These are phyloP conservation scores for Larimichthys crocea DNA, from an alignment of 2,113 vertebrate genomes.

Conservation along the genomic window DNA sequence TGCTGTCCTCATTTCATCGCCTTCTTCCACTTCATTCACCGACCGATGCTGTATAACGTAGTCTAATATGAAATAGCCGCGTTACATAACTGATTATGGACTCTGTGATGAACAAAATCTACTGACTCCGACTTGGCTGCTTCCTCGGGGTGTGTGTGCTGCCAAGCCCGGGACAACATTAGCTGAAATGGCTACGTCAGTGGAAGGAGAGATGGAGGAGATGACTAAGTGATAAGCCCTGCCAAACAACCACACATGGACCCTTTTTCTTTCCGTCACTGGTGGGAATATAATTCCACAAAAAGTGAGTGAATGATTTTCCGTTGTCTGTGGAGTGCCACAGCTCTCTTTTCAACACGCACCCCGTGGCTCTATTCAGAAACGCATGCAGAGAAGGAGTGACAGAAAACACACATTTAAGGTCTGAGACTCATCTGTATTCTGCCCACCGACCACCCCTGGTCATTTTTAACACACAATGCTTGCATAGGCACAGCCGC, in stretches of 20 bases:
- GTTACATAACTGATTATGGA: constrained; percentile 47
- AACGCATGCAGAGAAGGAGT: constrained; percentile 28
- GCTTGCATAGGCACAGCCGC: constrained; percentile 41
- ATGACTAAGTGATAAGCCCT: constrained; percentile 46
- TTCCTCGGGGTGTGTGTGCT: not conserved
- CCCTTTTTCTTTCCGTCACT: not conserved
- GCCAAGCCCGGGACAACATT: constrained; percentile 45
- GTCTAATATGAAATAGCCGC: constrained; percentile 35
- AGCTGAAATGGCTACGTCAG: constrained; percentile 35
- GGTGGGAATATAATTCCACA: constrained; percentile 33
- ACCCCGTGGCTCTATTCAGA: constrained; percentile 43
- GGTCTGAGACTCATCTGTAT: constrained; percentile 72
- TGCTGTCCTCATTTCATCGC: constrained; percentile 24
- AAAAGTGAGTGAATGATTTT: constrained; percentile 55
- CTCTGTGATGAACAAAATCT: constrained; percentile 42
- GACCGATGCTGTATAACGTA: constrained; percentile 12
- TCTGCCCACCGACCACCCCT: constrained; percentile 36
- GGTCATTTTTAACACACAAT: constrained; percentile 52
- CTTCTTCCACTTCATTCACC: constrained; percentile 31
- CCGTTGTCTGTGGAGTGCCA: constrained; percentile 42
- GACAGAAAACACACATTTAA: constrained; percentile 52
- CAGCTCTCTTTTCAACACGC: constrained; percentile 32
- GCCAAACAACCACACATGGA: constrained; percentile 27
- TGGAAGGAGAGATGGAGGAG: constrained; percentile 26
- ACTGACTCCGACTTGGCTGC: constrained; percentile 35